A percentile compares a stretch with the other conserved stretches of the same genome.
These are phyloP conservation scores for Melieria crassipennis DNA, from an alignment of 2,888 invertebrate genomes.

Conservation along the genomic window DNA sequence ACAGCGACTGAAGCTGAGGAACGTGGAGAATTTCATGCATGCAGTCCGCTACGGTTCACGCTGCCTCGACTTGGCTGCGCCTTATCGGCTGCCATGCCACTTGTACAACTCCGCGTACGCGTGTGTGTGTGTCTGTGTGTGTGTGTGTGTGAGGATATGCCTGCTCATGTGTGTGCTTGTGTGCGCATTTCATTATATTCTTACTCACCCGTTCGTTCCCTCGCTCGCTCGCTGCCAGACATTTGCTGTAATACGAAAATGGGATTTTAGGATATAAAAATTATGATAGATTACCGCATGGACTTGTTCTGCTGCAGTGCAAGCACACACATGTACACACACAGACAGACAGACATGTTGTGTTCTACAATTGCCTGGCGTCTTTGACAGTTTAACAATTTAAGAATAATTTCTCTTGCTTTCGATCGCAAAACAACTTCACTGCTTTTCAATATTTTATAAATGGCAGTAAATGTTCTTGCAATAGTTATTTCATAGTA, in stretches of 20 bases:
- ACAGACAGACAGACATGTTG: too few species aligned
- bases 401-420: too few species aligned
- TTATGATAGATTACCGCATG: conserved; percentile 61
- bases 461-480: conserved; percentile 34
- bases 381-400: too few species aligned
- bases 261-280: conserved; percentile 62
- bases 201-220: conserved; percentile 12
- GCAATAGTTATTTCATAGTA: conserved; percentile 48
- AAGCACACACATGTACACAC: not conserved
- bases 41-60: conserved; percentile 46
- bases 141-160: conserved; percentile 37
- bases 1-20: conserved; percentile 46
- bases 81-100: not conserved
- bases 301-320: not conserved
- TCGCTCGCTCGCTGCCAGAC: conserved; percentile 53
- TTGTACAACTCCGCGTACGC: conserved; percentile 29
- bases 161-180: conserved; percentile 44
- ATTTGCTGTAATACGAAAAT: conserved; percentile 60
- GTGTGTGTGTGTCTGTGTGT: conserved; percentile 25
- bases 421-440: too few species aligned
- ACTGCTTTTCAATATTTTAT: too few species aligned
- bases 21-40: conserved; percentile 51
- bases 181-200: conserved; percentile 55
- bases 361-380: too few species aligned
- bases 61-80: not conserved